Base-by-base conservation (phyloP, 1,140 invertebrate genomes). In the Melipona quadrifasciata region DNA sequence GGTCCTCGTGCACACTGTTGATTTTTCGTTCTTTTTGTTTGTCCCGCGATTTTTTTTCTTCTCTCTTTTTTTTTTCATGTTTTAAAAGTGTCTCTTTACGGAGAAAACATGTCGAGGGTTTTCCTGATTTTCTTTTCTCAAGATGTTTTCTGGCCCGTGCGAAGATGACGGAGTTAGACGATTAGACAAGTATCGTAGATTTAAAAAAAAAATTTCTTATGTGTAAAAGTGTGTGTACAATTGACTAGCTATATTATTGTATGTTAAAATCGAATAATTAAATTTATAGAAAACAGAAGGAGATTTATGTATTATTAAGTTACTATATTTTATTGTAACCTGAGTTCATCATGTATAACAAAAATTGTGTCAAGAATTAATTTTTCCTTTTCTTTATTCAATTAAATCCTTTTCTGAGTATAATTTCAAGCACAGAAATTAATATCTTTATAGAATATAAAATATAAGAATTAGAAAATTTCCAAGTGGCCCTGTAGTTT, bases 1-100 rank as follows among this genome's bases (percentile, higher is more conserved):
- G 90, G 65, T 93, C 93, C 92, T 94, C 93, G 93, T 94, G 91
- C 80, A 93, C 94, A 93, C 94, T 95, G 94, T 87, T 90, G 86
- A 89, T 75, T 74, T 85, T 89, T 87, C 86, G 77, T 75, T 61
- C 77, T 82, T 72, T 72, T 89, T n/a, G n/a, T 82, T 71, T 85
- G 67, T 85, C 64, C 61, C 65, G n/a, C 31, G 27, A 58, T 73
- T 73, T 83, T 80, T 61, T 47, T 21, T 24, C 61, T 70, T 73
- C 82, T 70, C 65, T 78, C n/a, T 51, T 53, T 74, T 58, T 58
- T 24, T 55, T 19, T 55, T 16, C 12, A 16, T 12, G 16, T 53
- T 55, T 55, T 16, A 16, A 21, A 21, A 58, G 57, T 19, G 17
- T 58, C 3, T 39, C 14, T 31, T 47, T 10, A 21, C 74, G 21